These are phyloP conservation scores for Microdon myrmicae DNA, from an alignment of 2,888 invertebrate genomes.

Conservation along the genomic window DNA sequence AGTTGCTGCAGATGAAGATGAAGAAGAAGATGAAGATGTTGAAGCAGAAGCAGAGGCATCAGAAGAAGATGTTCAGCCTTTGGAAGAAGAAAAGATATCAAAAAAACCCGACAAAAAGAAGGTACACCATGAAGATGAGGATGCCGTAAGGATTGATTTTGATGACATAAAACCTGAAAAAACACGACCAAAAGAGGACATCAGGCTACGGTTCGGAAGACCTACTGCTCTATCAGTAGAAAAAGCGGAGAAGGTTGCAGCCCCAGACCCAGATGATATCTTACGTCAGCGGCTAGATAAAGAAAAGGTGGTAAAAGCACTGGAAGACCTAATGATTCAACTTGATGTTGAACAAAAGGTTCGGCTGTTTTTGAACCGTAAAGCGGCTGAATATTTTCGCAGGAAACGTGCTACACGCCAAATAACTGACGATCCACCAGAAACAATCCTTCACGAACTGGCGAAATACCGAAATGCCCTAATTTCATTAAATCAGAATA, in stretches of 20 bases:
- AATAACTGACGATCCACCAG: slow-evolving; percentile 50
- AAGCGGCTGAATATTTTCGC: slow-evolving; percentile 57
- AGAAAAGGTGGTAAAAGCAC: slow-evolving; percentile 24
- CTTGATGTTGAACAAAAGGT: slow-evolving; percentile 43
- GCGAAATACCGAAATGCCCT: slow-evolving; percentile 48
- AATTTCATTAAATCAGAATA: slow-evolving; percentile 50
- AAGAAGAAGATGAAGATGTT: not conserved
- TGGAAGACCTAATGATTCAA: slow-evolving; percentile 20
- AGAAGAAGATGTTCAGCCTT: slow-evolving; percentile 22
- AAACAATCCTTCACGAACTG: slow-evolving; percentile 23
- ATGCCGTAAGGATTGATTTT: slow-evolving; percentile 12
- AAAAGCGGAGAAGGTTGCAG: slow-evolving; percentile 38
- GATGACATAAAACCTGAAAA: slow-evolving; percentile 1
- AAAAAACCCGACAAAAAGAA: slow-evolving; percentile 4
- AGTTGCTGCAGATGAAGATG: not conserved
- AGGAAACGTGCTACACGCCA: slow-evolving; percentile 55
- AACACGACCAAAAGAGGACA: not conserved
- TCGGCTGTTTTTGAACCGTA: slow-evolving; percentile 54
- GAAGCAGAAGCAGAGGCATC: not conserved
- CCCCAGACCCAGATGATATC: slow-evolving; percentile 17
- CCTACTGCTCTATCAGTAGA: slow-evolving; percentile 39
- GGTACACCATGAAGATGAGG: slow-evolving; percentile 6
- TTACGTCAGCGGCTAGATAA: slow-evolving; percentile 55
- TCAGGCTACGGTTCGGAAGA: not conserved
- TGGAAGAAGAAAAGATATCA: slow-evolving; percentile 1